These are phyloP conservation scores for Lindbergichthys nudifrons DNA, from an alignment of 2,797 vertebrate species.

Conservation along the genomic window DNA sequence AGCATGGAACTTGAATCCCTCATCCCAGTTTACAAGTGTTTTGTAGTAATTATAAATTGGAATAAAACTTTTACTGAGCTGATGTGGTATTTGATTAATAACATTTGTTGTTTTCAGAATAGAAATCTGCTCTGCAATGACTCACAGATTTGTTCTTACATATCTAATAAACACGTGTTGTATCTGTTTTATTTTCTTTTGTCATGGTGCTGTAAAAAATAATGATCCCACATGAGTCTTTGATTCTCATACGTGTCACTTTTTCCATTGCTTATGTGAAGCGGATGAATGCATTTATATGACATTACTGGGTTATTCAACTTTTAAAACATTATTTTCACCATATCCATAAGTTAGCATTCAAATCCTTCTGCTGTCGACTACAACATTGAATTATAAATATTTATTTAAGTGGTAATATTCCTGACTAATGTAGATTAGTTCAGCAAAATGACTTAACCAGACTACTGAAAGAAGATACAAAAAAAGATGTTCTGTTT, in stretches of 20 bases:
- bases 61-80: conserved; percentile 24
- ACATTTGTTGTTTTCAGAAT: conserved; percentile 27
- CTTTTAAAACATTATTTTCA: neutral
- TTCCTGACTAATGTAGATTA: neutral
- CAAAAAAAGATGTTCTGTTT: neutral
- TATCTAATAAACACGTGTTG: conserved; percentile 23
- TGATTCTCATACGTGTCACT: neutral
- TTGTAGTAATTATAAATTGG: neutral
- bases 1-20: neutral
- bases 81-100: conserved; percentile 32
- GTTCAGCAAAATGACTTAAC: neutral
- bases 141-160: conserved; percentile 4
- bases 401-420: neutral
- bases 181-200: conserved; percentile 17
- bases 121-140: conserved; percentile 4
- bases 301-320: neutral
- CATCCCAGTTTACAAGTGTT: neutral
- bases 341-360: neutral
- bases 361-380: neutral
- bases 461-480: neutral
- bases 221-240: neutral
- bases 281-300: neutral
- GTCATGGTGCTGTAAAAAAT: neutral
- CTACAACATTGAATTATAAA: neutral
- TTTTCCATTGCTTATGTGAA: neutral